These are phyloP conservation scores for Epinephelus awoara DNA, from an alignment of 2,797 vertebrate genomes.

Conservation along the genomic window DNA sequence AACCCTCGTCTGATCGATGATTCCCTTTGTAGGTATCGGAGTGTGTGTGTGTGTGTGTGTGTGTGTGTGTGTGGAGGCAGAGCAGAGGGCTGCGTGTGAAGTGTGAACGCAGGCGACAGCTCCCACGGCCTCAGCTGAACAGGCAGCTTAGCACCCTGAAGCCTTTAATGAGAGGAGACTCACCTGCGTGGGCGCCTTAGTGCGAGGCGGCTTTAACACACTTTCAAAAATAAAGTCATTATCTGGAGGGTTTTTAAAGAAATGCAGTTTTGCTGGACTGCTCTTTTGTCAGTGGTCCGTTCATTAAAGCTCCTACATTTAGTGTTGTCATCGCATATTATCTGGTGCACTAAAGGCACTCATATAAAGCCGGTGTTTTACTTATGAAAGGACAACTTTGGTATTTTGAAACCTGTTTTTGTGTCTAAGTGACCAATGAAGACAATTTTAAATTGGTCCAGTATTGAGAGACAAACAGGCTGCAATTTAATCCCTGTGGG, in stretches of 20 bases:
- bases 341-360: too few species aligned
- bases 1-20: background rate
- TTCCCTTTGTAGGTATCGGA: background rate
- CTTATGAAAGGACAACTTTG: too few species aligned
- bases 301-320: background rate
- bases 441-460: too few species aligned
- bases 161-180: conserved; percentile 46
- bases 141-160: conserved; percentile 39
- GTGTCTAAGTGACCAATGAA: too few species aligned
- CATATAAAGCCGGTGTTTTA: too few species aligned
- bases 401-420: too few species aligned
- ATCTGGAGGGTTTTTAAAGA: background rate
- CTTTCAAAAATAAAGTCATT: background rate
- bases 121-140: conserved; percentile 37
- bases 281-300: background rate
- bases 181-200: conserved; percentile 24
- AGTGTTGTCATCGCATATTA: too few species aligned
- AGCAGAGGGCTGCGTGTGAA: conserved; percentile 6
- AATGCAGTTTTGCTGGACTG: background rate
- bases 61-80: background rate
- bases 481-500: too few species aligned
- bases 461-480: too few species aligned
- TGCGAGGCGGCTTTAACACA: background rate
- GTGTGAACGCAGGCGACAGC: conserved; percentile 34
- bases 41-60: conserved; percentile 3